Evolutionary conservation across 2,888 invertebrate genomes (phyloP), one percentile per base, ranked within the genome.

Genomic region (Aproaerema taeniolella): DNA sequence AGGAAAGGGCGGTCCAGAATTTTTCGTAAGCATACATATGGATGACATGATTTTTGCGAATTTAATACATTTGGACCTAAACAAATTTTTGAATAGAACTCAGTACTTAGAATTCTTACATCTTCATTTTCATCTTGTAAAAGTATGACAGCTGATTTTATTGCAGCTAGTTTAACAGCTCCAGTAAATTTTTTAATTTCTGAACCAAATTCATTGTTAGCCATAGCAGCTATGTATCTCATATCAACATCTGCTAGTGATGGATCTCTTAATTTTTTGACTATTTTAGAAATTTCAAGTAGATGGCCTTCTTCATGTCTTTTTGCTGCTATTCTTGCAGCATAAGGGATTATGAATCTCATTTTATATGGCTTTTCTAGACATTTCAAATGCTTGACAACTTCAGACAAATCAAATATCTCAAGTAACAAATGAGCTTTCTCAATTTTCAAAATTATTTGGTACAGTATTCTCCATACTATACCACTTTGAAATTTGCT

Each of bases 71-170:
- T 17, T 9, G 15, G 10, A 20, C 5, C n/a, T n/a, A n/a, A n/a
- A 20, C 20, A 20, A 6, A 20, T 11, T 11, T 9, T 29, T 46
- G 55, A 64, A 45, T 73, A 77, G 49, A 71, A 81, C 29, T 62
- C 43, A 3, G 74, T 68, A 58, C 76, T 72, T 15, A 66, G 44
- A 49, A 74, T 74, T 50, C 89, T 78, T 9, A 90, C 71, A 49
- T 81, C 78, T 39, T 75, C 69, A 52, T 88, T 80, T 55, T 90
- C 89, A 61, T 89, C 89, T 68, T 88, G 89, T 29, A 89, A 54
- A 3, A 89, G 62, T 28, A 75, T 62, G n/a, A 88, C 55, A 35
- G 70, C 77, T 30, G 80, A 63, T 56, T 75, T 69, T 24, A 87
- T 65, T 33, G 75, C 61, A 41, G 50, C 66, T 26, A 73, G 55